phyloP scores from a whole-genome alignment of 1,140 invertebrate genomes.

The Rhopalosiphum padi region DNA sequence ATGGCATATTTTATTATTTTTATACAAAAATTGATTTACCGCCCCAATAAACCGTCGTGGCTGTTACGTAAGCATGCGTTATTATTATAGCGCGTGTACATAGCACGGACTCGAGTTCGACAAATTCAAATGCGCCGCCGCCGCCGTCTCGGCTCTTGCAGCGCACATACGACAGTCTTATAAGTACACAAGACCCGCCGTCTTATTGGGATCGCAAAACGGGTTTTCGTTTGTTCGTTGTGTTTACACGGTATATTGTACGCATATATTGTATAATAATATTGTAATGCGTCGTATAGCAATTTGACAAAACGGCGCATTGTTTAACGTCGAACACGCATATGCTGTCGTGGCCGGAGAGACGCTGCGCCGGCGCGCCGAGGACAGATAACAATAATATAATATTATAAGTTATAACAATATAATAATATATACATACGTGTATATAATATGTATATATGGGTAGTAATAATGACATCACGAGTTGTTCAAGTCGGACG shows the following conservation, averaged over 20 bases:
- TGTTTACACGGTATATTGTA: neutral
- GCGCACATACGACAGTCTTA: neutral
- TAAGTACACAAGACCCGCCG: neutral
- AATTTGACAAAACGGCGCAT: conserved; percentile 52
- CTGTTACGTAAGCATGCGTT: neutral
- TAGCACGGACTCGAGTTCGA: neutral
- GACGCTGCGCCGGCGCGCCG: conserved; percentile 41
- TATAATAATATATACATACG: conserved; percentile 12
- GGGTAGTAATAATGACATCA: neutral
- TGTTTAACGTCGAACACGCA: conserved; percentile 35
- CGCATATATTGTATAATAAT: neutral
- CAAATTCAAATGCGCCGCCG: neutral
- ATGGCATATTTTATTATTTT: neutral
- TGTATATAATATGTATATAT: neutral
- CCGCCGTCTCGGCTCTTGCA: neutral
- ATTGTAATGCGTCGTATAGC: neutral
- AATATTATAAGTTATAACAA: conserved; percentile 15
- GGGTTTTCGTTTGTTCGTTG: neutral
- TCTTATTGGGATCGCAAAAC: neutral
- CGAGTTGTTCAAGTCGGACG: neutral
- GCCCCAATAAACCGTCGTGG: neutral
- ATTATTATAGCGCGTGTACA: neutral
- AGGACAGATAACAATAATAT: conserved; percentile 26
- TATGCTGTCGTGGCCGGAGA: neutral
- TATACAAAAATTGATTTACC: neutral